Base-by-base conservation (phyloP, 2,113 vertebrate genomes). In the Orientallactaga bullata region DNA sequence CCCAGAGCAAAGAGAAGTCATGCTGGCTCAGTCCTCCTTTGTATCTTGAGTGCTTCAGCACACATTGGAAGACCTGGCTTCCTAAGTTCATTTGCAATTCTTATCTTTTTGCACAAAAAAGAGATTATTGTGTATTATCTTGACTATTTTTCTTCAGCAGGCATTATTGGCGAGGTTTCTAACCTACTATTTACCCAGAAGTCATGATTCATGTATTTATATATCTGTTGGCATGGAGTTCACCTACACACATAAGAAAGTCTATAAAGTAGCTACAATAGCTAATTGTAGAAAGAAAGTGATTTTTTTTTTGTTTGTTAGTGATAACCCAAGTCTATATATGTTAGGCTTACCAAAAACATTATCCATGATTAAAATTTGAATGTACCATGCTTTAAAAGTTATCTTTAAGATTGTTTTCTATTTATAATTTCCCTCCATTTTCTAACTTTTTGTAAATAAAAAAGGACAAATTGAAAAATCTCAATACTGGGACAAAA, bases 291-390 rank as follows among this genome's bases (percentile, higher is more conserved):
- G 47, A 74, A 24, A 88, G 9, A 84, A 78, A 61, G 1, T 18
- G 17, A 37, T 77, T 30, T 5, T 5, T 93, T 93, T 84, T 7
- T 18, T n/a, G 3, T 85, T 26, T 32, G 83, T 39, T 32, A 94
- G 18, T 28, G 55, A 73, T 12, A 35, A 20, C 35, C 7, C 65
- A 18, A 88, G 23, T 72, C 72, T 63, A 32, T 82, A 47, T 89
- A 51, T 32, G 12, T 63, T 37, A 55, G n/a, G 30, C 0, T 61
- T 93, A n/a, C 5, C 3, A 68, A 32, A 35, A 10, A 37, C 63
- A 58, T 58, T 78, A 78, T 37, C 73, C n/a, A 35, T 78, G 91
- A 65, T 60, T 86, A 83, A 86, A 51, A 16, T 72, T 88, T 76
- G 18, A 47, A 55, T 58, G 0, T 8, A 63, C 37, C 8, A 7